Evolutionary conservation across 2,888 invertebrate genomes (phyloP).

Genomic region (Unio pictorum): DNA sequence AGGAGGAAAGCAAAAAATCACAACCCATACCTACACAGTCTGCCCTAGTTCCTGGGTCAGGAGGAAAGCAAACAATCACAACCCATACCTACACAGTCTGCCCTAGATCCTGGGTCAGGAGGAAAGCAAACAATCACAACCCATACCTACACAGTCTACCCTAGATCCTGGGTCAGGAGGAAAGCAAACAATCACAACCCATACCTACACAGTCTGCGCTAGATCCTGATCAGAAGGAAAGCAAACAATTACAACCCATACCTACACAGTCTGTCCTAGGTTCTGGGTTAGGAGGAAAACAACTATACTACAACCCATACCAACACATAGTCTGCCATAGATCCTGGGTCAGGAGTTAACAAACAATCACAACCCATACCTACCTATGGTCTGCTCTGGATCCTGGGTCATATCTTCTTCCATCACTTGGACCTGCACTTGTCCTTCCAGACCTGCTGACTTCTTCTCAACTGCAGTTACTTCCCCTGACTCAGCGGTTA

Average conservation of each 20-base stretch:
- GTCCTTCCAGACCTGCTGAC: too few relatives aligned
- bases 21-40: conserved; percentile 3
- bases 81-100: not conserved
- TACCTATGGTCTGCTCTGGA: conserved; percentile 26
- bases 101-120: too few relatives aligned
- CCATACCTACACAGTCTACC: too few relatives aligned
- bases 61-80: conserved; percentile 21
- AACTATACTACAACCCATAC: too few relatives aligned
- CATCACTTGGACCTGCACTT: conserved; percentile 10
- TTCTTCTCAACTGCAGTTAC: conserved; percentile 6
- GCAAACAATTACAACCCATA: too few relatives aligned
- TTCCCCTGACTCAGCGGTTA: conserved; percentile 6
- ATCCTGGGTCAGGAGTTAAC: not conserved
- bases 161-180: too few relatives aligned
- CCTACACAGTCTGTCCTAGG: too few relatives aligned
- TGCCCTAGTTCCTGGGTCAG: conserved; percentile 45
- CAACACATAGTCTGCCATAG: not conserved
- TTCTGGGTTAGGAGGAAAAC: too few relatives aligned
- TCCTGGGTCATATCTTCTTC: conserved; percentile 48
- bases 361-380: not conserved
- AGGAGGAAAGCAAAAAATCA: not conserved
- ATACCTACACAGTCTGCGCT: too few relatives aligned
- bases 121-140: too few relatives aligned
- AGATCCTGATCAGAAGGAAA: too few relatives aligned
- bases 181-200: too few relatives aligned